Evolutionary conservation across 2,888 invertebrate species (phyloP), one percentile per base, ranked within the genome.

Genomic region (Drosophila tanythrix): DNA sequence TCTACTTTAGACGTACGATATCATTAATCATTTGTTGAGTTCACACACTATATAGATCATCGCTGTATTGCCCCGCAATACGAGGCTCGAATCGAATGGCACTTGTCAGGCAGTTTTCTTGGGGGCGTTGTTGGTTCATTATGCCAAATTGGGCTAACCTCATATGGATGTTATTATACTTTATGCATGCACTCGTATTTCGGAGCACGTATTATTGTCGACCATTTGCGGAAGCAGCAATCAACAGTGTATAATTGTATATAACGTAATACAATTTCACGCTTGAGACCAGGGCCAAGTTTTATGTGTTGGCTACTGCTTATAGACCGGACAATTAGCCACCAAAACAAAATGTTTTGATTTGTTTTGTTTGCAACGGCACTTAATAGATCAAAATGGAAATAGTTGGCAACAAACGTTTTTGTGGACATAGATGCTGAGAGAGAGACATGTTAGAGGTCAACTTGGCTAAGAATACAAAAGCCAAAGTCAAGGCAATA

Each of bases 201-300:
- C 76, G 57, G 29, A 67, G 79, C 77, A 78, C 77, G 80, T 79
- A 72, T 57, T 68, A 51, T 52, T 53, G 50, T 68, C 50, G 57
- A 60, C 46, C 70, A 55, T 77, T 77, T 81, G 81, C 81, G 81
- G 81, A 82, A 82, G 81, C 81, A 64, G 62, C 67, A 66, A 82
- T 74, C 70, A 76, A 68, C 67, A 71, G 74, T 62, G 69, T 56
- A 50, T 36, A 38, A 38, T 56, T 51, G 61, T 46, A 40, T 70
- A 62, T 70, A 76, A 55, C 70, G 73, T 79, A 77, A 83, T 77
- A 77, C 81, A 77, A 83, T 82, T 82, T 83, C 81, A 83, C 74
- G 81, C 81, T 73, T 48, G 25, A 70, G 68, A 64, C 70, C 72
- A 81, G 77, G 81, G 81, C 77, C 81, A 83, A 82, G 76, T 62